A percentile compares a stretch with the other conserved stretches of the same genome.
Evolutionary conservation across 2,888 invertebrate genomes (phyloP).

Genomic region (Apomyelois bistriatella): DNA sequence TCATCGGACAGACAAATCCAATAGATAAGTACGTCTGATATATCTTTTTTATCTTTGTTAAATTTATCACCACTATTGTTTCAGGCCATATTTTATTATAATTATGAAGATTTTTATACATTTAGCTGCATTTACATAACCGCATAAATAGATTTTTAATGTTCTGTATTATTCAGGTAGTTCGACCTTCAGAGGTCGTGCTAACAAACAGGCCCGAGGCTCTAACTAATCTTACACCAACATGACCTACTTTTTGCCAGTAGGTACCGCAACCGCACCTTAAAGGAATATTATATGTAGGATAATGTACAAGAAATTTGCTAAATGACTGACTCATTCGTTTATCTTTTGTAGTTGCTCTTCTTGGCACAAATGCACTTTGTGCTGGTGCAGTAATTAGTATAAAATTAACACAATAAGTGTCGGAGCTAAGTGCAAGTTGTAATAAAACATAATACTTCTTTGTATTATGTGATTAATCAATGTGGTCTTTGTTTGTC

Average conservation of each 20-base stretch:
- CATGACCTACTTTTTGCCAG: constrained; percentile 47
- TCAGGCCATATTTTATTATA: no score
- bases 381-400: constrained; percentile 14
- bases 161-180: no score
- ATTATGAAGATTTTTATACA: no score
- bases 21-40: no score
- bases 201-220: constrained; percentile 19
- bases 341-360: constrained; percentile 38
- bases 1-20: no score
- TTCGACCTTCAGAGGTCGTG: constrained; percentile 29
- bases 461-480: not conserved
- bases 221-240: constrained; percentile 15
- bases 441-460: constrained; percentile 8
- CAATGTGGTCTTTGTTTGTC: not conserved
- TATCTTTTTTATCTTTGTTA: no score
- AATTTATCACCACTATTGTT: no score
- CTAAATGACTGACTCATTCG: constrained; percentile 44
- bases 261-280: constrained; percentile 16
- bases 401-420: constrained; percentile 13
- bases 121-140: no score
- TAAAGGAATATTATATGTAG: not conserved
- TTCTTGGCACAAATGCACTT: constrained; percentile 24
- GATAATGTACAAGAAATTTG: constrained; percentile 48
- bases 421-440: constrained; percentile 8
- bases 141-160: no score